Percentiles rank a stretch among this genome's conserved stretches.
phyloP scores from a whole-genome alignment of 1,140 invertebrate genomes.

The Macrosteles quadrilineatus region DNA sequence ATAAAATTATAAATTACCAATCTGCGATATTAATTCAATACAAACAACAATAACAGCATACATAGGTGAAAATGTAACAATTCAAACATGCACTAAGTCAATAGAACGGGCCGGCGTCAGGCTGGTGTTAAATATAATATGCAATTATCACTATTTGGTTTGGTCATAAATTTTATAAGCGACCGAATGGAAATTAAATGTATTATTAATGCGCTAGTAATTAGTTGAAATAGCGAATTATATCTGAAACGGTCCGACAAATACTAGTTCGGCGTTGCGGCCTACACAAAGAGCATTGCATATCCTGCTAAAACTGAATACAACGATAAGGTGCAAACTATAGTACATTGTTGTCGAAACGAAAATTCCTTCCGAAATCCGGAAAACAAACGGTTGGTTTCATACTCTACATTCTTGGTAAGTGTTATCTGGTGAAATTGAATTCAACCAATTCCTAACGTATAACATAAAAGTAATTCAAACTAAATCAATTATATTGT shows the following conservation, averaged over 20 bases:
- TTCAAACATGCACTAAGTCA: slow-evolving; percentile 13
- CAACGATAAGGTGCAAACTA: too few relatives aligned
- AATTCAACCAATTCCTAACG: too few relatives aligned
- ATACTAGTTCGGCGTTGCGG: slow-evolving; percentile 9
- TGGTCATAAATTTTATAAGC: slow-evolving; percentile 16
- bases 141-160: slow-evolving; percentile 25
- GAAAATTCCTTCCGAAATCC: too few relatives aligned
- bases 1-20: too few relatives aligned
- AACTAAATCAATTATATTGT: too few relatives aligned
- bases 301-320: too few relatives aligned
- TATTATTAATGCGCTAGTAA: slow-evolving; percentile 18
- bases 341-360: too few relatives aligned
- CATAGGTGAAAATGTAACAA: slow-evolving; percentile 19
- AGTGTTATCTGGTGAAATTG: too few relatives aligned
- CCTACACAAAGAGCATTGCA: too few relatives aligned
- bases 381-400: too few relatives aligned
- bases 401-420: too few relatives aligned
- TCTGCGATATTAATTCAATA: slow-evolving; percentile 16
- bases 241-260: neutral
- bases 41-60: slow-evolving; percentile 18
- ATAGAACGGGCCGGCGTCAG: neutral
- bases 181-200: slow-evolving; percentile 13
- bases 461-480: too few relatives aligned
- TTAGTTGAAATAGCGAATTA: slow-evolving; percentile 17
- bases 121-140: slow-evolving; percentile 20